phyloP scores from a whole-genome alignment of 2,113 vertebrate species.

The Hucho hucho region DNA sequence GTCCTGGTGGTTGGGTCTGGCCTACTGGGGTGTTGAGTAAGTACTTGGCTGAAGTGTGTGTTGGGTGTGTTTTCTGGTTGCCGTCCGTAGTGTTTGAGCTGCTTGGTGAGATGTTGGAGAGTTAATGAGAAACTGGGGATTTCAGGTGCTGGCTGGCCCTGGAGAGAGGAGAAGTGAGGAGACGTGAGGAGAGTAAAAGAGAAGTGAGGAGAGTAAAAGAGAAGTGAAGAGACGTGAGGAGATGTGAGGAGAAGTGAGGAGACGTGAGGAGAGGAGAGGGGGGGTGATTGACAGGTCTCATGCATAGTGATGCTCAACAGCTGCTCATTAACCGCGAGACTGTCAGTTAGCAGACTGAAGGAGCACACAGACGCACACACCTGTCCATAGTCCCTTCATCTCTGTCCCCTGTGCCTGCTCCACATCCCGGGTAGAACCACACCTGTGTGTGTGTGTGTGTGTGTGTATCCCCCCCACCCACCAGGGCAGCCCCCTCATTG shows the following conservation, averaged over 20 bases:
- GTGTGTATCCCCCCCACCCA: slow-evolving; percentile 31
- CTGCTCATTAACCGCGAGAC: slow-evolving; percentile 75
- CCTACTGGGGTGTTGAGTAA: too few species aligned
- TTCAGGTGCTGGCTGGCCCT: slow-evolving; percentile 56
- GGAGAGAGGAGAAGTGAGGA: slow-evolving; percentile 45
- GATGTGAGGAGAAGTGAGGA: slow-evolving; percentile 35
- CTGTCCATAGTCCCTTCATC: slow-evolving; percentile 58
- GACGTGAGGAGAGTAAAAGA: too few species aligned
- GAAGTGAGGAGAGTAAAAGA: too few species aligned
- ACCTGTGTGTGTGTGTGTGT: too few species aligned
- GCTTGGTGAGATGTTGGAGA: slow-evolving; percentile 26
- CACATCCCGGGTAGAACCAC: slow-evolving; percentile 35
- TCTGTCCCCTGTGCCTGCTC: slow-evolving; percentile 42
- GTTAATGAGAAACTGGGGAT: slow-evolving; percentile 64
- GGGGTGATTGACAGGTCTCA: slow-evolving; percentile 69
- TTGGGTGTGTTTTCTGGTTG: slow-evolving; percentile 7
- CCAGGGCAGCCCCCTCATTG: slow-evolving; percentile 37
- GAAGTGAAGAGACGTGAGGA: neutral
- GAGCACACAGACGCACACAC: slow-evolving; percentile 23
- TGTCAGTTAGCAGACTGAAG: slow-evolving; percentile 65
- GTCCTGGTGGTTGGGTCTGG: too few species aligned
- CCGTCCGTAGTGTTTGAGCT: neutral
- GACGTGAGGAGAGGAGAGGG: too few species aligned
- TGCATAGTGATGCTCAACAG: slow-evolving; percentile 77
- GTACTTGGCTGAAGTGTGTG: slow-evolving; percentile 7